Percentiles rank a stretch among this genome's conserved stretches.
phyloP scores from a whole-genome alignment of 2,797 vertebrate genomes.

The Rachycentron canadum region DNA sequence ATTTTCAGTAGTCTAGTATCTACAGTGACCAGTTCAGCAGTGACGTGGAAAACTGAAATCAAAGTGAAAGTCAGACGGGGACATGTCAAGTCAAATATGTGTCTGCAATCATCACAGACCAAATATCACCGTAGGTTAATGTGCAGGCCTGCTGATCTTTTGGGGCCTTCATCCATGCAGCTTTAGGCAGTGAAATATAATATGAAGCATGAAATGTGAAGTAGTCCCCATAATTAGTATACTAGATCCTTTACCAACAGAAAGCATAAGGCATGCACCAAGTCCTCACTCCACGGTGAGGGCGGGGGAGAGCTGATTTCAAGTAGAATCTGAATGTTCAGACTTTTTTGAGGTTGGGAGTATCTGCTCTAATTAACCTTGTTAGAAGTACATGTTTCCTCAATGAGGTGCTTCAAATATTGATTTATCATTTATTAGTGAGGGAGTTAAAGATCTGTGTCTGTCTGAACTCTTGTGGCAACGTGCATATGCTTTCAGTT shows the following conservation, averaged over 20 bases:
- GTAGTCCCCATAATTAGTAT: slow-evolving; percentile 75
- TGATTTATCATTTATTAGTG: slow-evolving; percentile 46
- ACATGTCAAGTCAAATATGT: slow-evolving; percentile 71
- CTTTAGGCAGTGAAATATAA: slow-evolving; percentile 74
- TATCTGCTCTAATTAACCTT: slow-evolving; percentile 46
- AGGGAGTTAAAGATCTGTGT: slow-evolving; percentile 34
- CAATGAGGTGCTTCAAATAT: slow-evolving; percentile 17
- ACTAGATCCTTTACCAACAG: slow-evolving; percentile 62
- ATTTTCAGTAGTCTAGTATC: slow-evolving; percentile 43
- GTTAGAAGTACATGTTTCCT: slow-evolving; percentile 20
- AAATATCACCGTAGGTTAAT: slow-evolving; percentile 65
- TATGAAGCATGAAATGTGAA: slow-evolving; percentile 78
- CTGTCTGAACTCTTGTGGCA: slow-evolving; percentile 20
- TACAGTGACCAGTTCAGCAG: slow-evolving; percentile 48
- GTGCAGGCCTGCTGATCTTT: slow-evolving; percentile 70
- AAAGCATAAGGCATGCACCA: slow-evolving; percentile 49
- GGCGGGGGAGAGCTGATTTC: slow-evolving; percentile 43
- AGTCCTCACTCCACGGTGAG: slow-evolving; percentile 51
- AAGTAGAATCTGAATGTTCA: slow-evolving; percentile 38
- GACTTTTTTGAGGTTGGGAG: slow-evolving; percentile 34
- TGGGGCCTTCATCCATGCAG: slow-evolving; percentile 58
- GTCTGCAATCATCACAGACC: slow-evolving; percentile 59
- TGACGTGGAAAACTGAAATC: slow-evolving; percentile 69
- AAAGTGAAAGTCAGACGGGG: slow-evolving; percentile 68
- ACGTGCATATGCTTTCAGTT: slow-evolving; percentile 22